These are phyloP conservation scores for Sebastes nivosus DNA, from an alignment of 2,797 vertebrate genomes.

Conservation along the genomic window DNA sequence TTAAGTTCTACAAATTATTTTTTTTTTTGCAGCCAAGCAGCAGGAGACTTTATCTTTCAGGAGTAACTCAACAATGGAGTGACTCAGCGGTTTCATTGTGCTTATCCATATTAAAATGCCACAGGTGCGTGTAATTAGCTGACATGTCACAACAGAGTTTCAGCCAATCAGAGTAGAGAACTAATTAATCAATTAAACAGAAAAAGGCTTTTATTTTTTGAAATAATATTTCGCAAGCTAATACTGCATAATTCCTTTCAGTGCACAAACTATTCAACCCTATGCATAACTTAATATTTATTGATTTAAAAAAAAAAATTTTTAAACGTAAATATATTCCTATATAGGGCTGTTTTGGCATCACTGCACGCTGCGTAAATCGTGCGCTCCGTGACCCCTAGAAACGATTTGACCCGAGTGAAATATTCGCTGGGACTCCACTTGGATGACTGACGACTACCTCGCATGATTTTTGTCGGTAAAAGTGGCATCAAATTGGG, in stretches of 20 bases:
- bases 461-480: conserved; percentile 3
- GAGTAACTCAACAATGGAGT: background rate
- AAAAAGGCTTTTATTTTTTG: background rate
- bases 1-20: background rate
- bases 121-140: conserved; percentile 29
- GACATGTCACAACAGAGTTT: background rate
- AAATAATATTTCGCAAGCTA: background rate
- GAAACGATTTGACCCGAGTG: conserved; percentile 51
- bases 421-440: conserved; percentile 4
- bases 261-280: background rate
- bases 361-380: background rate
- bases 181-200: background rate
- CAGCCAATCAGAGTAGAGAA: conserved; percentile 38
- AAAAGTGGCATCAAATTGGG: conserved; percentile 25
- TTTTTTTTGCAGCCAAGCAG: background rate
- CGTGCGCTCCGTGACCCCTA: conserved; percentile 44
- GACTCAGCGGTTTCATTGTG: background rate
- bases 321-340: background rate
- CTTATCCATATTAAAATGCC: background rate
- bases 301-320: no score
- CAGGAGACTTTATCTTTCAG: background rate
- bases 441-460: conserved; percentile 33
- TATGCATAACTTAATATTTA: background rate
- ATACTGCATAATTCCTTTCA: background rate
- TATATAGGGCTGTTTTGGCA: background rate